A percentile compares a stretch with the other conserved stretches of the same genome.
phyloP scores from a whole-genome alignment of 2,113 vertebrate genomes.

The Xyliphius kryptos region DNA sequence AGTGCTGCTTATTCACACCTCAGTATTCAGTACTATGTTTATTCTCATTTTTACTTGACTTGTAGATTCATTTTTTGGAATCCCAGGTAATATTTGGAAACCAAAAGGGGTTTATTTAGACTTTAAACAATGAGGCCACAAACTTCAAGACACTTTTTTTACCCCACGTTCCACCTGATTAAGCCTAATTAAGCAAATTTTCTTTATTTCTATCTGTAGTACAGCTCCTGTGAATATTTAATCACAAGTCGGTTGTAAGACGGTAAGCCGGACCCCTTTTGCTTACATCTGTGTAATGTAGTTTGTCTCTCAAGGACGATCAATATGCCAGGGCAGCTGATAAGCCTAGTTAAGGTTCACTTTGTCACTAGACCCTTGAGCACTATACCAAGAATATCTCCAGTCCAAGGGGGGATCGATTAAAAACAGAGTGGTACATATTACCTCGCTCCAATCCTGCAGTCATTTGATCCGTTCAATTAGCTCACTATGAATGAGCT shows the following conservation, averaged over 20 bases:
- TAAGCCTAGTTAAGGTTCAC: conserved; percentile 43
- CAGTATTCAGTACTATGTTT: too few relatives aligned
- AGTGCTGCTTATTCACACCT: too few relatives aligned
- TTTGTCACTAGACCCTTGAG: conserved; percentile 41
- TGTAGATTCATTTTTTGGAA: too few relatives aligned
- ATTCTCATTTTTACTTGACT: too few relatives aligned
- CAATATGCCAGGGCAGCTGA: conserved; percentile 41
- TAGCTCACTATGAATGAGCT: conserved; percentile 37
- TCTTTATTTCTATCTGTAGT: conserved; percentile 31
- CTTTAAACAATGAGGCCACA: too few relatives aligned
- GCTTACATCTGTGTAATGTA: conserved; percentile 40
- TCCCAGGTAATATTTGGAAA: too few relatives aligned
- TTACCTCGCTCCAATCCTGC: conserved; percentile 37
- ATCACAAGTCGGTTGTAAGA: conserved; percentile 22
- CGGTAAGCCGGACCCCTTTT: conserved; percentile 38
- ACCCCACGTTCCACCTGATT: too few relatives aligned
- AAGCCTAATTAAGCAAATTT: conserved; percentile 21
- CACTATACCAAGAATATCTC: conserved; percentile 34
- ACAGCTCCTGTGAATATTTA: conserved; percentile 28
- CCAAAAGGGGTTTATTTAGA: too few relatives aligned
- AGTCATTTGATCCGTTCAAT: conserved; percentile 44
- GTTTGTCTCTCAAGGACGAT: conserved; percentile 47
- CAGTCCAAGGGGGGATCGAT: conserved; percentile 41
- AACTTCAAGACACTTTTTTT: too few relatives aligned
- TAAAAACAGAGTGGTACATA: conserved; percentile 37